Base-by-base conservation (phyloP, 2,888 invertebrate species). In the Ditula angustiorana region DNA sequence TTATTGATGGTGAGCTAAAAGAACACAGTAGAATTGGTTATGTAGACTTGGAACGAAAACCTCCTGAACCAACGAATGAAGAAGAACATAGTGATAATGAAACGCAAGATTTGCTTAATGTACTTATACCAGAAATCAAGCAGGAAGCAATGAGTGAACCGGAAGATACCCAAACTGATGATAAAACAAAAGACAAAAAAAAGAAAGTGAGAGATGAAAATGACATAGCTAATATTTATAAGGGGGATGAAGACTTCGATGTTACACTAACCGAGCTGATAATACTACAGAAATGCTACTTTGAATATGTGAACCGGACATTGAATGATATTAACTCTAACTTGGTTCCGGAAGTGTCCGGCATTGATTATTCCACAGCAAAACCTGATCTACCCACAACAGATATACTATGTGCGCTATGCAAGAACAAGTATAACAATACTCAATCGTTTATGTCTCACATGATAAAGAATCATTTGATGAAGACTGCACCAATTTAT, bases 221-320 rank as follows among this genome's bases (percentile, higher is more conserved):
- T n/a, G 76, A 79, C 49, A 57, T 76, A 23, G 66, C 73, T 24
- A 81, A 79, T 66, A 72, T 74, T 13, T 92, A 92, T 66, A 80
- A 80, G 69, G 92, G 92, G 0, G 82, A 86, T 57, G 84, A 88
- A 71, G 92, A 93, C 62, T 92, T 90, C 76, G 93, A 94, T 76
- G 80, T 92, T 1, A 91, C 93, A 16, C 73, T 85, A 24, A 83
- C 86, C 35, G 93, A 94, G 71, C 70, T 93, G 13, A 78, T 93
- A n/a, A 67, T 90, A 5, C 69, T 93, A 24, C 85, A 92, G 46
- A 85, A 87, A 69, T 85, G 86, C 67, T 93, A 90, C 68, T 85
- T 80, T 71, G 87, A 93, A 13, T 93, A 93, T 71, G 71, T 93
- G 1, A 77, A 78, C 57, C 69, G 73, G 1, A 75, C 79, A 10